A percentile compares a stretch with the other conserved stretches of the same genome.
Conservation (phyloP, 2,113 vertebrate genomes). For the Corythornis madagascariensis region DNA sequence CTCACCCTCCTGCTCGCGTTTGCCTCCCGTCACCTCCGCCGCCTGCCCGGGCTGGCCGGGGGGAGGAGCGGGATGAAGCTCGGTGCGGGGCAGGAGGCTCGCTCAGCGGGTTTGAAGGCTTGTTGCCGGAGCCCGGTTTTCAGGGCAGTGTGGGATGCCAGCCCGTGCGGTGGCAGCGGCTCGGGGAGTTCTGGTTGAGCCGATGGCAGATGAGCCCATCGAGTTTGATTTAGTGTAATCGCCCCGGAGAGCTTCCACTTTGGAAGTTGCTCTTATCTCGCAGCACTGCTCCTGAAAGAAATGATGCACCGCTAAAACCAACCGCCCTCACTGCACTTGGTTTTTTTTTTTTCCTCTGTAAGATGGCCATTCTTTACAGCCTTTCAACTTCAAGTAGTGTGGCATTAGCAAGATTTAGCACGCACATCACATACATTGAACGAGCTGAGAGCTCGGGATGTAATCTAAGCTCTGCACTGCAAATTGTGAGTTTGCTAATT, state of each 20-base stretch:
- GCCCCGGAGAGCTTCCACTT: accelerated
- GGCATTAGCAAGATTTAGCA: not conserved
- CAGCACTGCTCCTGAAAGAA: not conserved
- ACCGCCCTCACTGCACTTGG: accelerated
- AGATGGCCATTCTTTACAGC: not conserved
- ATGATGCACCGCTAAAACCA: accelerated
- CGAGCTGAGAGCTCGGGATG: not conserved
- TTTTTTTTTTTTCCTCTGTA: not conserved
- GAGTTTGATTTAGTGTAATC: accelerated
- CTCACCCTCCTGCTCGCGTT: not conserved
- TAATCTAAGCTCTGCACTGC: not conserved
- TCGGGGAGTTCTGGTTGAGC: accelerated
- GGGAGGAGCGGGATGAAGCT: not conserved
- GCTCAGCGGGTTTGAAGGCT: accelerated
- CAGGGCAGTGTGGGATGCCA: not conserved
- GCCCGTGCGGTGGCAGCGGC: no score
- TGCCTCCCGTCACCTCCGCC: not conserved
- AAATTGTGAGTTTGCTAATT: slow-evolving; percentile 1
- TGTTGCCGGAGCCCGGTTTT: not conserved
- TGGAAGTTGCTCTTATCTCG: not conserved
- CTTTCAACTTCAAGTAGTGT: not conserved
- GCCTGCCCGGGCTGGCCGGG: not conserved
- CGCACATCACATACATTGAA: accelerated
- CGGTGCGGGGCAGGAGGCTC: accelerated
- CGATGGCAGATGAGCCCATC: accelerated